Percentiles rank a stretch among this genome's conserved stretches.
These are phyloP conservation scores for Drosophila miranda DNA, from an alignment of 1,140 invertebrate species.

Conservation along the genomic window DNA sequence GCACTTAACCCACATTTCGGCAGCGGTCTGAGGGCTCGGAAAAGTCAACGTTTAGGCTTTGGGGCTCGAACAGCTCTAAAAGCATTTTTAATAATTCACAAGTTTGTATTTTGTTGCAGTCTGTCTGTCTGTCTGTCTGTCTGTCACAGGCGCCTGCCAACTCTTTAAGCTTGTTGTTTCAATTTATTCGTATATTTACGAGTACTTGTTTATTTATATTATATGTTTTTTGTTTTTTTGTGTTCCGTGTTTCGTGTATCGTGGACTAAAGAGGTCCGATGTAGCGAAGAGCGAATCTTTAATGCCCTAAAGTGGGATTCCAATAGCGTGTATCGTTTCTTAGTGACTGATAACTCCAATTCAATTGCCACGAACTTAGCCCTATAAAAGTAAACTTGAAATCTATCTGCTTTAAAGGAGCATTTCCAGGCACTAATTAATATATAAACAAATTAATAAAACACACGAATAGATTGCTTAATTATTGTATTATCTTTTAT, in stretches of 20 bases:
- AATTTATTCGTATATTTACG: conserved; percentile 13
- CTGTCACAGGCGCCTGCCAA: conserved; percentile 50
- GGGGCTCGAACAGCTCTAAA: conserved; percentile 54
- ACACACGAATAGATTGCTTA: too few relatives aligned
- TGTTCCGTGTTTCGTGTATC: not conserved
- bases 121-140: conserved; percentile 14
- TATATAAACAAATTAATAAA: too few relatives aligned
- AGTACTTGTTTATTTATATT: not conserved
- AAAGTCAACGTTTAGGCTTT: conserved; percentile 25
- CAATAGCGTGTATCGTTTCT: too few relatives aligned
- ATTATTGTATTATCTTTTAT: too few relatives aligned
- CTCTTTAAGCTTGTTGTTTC: conserved; percentile 64
- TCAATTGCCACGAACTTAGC: too few relatives aligned
- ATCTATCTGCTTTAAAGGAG: too few relatives aligned
- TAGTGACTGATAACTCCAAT: too few relatives aligned
- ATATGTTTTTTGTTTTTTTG: not conserved
- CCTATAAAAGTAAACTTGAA: too few relatives aligned
- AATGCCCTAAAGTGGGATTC: too few relatives aligned
- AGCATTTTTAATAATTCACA: conserved; percentile 75
- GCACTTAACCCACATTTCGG: conserved; percentile 52
- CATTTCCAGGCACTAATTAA: too few relatives aligned
- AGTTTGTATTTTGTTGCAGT: conserved; percentile 34
- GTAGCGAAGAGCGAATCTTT: too few relatives aligned
- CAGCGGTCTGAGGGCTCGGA: conserved; percentile 4
- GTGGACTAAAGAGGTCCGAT: not conserved